Evolutionary conservation across 2,113 vertebrate genomes (phyloP).

Genomic region (Bos javanicus): DNA sequence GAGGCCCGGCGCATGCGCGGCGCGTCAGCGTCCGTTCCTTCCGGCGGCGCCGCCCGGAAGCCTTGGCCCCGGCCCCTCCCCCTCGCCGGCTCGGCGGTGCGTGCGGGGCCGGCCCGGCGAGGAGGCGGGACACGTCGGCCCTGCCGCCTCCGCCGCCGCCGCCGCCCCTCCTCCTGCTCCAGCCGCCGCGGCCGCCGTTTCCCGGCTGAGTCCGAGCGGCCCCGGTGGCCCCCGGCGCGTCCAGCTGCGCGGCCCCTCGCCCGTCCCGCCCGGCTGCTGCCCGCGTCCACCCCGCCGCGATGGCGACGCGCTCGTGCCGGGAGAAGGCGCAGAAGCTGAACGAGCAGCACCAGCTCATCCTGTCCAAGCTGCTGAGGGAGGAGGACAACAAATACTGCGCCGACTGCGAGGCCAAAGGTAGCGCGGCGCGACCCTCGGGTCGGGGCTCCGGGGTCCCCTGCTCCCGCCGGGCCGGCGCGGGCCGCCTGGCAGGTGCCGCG

Average conservation of each 20-base stretch:
- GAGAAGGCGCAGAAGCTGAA: slow-evolving; percentile 97
- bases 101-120: slow-evolving; percentile 51
- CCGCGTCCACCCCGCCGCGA: slow-evolving; percentile 65
- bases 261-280: slow-evolving; percentile 29
- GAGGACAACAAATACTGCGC: slow-evolving; percentile 97
- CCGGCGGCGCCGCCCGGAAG: slow-evolving; percentile 59
- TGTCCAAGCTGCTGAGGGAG: slow-evolving; percentile 92
- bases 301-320: slow-evolving; percentile 94
- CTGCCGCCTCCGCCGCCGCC: background rate
- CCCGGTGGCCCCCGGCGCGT: background rate
- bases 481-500: background rate
- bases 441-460: background rate
- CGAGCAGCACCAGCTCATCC: slow-evolving; percentile 95
- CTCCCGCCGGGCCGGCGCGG: background rate
- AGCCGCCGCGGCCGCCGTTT: slow-evolving; percentile 54
- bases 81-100: background rate
- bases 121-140: slow-evolving; percentile 62
- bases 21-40: background rate
- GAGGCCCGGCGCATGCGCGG: slow-evolving; percentile 26
- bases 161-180: slow-evolving; percentile 43
- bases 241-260: background rate
- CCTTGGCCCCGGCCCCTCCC: background rate
- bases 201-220: slow-evolving; percentile 22
- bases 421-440: slow-evolving; percentile 50
- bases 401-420: slow-evolving; percentile 97